A percentile compares a stretch with the other conserved stretches of the same genome.
These are phyloP conservation scores for Otolemur garnettii DNA, from an alignment of 2,113 vertebrate genomes.

Conservation along the genomic window DNA sequence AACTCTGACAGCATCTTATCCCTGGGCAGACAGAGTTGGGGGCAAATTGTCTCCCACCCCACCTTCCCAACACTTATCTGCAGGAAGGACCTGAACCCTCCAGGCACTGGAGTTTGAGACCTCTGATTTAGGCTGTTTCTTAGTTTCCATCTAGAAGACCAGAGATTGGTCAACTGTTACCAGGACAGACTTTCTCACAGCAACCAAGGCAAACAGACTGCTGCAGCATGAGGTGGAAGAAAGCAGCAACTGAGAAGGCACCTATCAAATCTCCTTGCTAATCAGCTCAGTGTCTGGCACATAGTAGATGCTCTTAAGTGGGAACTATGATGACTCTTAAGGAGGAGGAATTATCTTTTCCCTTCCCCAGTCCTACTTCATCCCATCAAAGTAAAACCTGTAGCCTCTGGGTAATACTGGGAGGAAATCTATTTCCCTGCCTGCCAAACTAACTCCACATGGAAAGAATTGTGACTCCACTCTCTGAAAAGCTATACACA, in stretches of 20 bases:
- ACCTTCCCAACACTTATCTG: neutral
- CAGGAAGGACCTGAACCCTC: neutral
- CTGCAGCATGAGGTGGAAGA: neutral
- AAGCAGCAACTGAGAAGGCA: neutral
- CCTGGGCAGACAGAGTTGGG: neutral
- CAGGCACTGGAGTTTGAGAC: neutral
- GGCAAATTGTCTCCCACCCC: neutral
- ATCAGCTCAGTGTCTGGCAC: neutral
- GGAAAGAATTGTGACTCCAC: neutral
- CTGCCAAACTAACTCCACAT: neutral
- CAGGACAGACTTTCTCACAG: neutral
- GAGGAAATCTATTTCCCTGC: neutral
- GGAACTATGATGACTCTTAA: neutral
- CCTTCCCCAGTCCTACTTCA: neutral
- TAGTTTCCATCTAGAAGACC: neutral
- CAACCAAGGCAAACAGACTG: neutral
- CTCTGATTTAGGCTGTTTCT: neutral
- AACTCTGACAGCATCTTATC: neutral
- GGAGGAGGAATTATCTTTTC: neutral
- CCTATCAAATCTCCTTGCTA: too few species aligned
- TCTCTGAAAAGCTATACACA: neutral
- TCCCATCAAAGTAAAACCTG: neutral
- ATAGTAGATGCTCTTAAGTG: neutral
- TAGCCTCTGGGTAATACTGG: neutral
- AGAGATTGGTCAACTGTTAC: neutral